Evolutionary conservation across 2,888 invertebrate genomes (phyloP).

Genomic region (Epinotia bilunana): DNA sequence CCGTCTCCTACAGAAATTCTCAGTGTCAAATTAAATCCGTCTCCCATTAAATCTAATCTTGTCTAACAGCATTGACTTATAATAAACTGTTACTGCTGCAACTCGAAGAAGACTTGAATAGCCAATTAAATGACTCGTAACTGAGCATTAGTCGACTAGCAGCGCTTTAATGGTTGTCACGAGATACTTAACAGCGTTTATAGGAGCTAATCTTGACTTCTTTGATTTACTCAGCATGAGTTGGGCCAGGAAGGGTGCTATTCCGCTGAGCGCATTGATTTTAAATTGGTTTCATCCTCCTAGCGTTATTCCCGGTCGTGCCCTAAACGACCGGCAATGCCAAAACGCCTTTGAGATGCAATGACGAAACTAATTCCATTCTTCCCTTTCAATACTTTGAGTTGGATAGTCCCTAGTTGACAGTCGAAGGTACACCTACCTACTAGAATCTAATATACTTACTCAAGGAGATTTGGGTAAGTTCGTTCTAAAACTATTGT

Average conservation of each 20-base stretch:
- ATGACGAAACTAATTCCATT: too few species aligned
- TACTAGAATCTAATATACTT: too few species aligned
- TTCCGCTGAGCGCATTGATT: background rate
- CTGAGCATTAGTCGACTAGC: conserved; percentile 41
- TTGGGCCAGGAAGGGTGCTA: background rate
- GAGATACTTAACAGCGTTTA: conserved; percentile 41
- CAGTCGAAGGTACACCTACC: too few species aligned
- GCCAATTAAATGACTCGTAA: conserved; percentile 43
- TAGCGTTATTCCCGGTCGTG: too few species aligned
- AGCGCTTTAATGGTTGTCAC: conserved; percentile 39
- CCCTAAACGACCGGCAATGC: too few species aligned
- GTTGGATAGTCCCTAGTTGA: too few species aligned
- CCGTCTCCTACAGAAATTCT: background rate
- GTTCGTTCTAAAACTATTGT: too few species aligned
- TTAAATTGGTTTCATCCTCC: background rate
- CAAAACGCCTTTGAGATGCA: too few species aligned
- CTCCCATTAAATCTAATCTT: conserved; percentile 28
- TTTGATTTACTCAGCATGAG: conserved; percentile 1
- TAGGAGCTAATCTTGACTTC: conserved; percentile 31
- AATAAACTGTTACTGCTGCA: conserved; percentile 39
- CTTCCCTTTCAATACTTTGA: too few species aligned
- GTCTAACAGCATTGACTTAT: conserved; percentile 19
- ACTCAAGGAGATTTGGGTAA: too few species aligned
- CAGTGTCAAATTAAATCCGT: conserved; percentile 13
- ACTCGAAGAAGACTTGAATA: conserved; percentile 38